Conservation (phyloP, 2,888 invertebrate genomes). For the Rapana venosa region DNA sequence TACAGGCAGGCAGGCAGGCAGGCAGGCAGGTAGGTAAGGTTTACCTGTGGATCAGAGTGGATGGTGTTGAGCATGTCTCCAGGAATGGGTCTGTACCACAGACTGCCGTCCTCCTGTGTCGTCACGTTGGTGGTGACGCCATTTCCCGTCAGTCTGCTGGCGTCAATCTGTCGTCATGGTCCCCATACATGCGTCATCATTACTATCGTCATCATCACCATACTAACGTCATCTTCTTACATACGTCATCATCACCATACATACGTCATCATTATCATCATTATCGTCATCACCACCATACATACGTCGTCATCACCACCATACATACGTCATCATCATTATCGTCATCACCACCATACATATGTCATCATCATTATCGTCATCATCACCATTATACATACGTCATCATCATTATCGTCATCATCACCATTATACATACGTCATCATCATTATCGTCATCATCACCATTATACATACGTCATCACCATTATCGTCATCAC, state of each 20-base stretch:
- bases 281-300: not conserved
- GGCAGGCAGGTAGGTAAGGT: not conserved
- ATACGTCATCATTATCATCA: no score
- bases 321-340: not conserved
- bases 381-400: no score
- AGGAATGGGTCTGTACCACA: slow-evolving; percentile 64
- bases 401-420: not conserved
- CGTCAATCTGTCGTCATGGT: slow-evolving; percentile 32
- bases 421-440: no score
- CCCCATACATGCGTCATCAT: not conserved
- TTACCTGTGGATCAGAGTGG: slow-evolving; percentile 48
- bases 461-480: no score
- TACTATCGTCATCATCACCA: not conserved
- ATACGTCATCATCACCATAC: no score
- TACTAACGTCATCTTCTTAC: no score
- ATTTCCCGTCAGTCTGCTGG: slow-evolving; percentile 45
- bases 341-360: not conserved
- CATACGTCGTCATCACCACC: not conserved
- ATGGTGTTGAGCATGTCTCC: slow-evolving; percentile 66
- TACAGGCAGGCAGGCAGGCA: not conserved
- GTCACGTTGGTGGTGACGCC: slow-evolving; percentile 42
- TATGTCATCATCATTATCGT: no score
- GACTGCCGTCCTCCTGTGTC: slow-evolving; percentile 58
- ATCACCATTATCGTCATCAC: no score
- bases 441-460: not conserved